Percentiles rank a stretch among this genome's conserved stretches.
These are phyloP conservation scores for Drosophila sp. DNA, from an alignment of 1,140 invertebrate species.

Conservation along the genomic window DNA sequence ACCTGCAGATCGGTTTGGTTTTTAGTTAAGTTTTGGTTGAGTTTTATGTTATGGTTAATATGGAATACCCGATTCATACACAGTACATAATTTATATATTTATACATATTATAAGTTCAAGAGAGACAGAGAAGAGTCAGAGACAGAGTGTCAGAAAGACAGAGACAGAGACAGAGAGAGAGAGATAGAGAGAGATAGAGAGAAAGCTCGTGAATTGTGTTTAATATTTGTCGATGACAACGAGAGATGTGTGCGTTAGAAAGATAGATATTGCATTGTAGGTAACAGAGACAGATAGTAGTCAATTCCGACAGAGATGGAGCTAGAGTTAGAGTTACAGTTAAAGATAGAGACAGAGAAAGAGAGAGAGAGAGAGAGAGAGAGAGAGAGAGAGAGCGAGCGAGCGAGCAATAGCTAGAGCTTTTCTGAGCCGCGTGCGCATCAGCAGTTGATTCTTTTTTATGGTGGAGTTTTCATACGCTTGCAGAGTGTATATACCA, in stretches of 20 bases:
- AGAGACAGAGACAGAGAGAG: slow-evolving; percentile 23
- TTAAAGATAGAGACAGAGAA: slow-evolving; percentile 4
- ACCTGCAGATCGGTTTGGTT: slow-evolving; percentile 62
- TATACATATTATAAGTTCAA: slow-evolving; percentile 14
- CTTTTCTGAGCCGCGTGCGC: slow-evolving; percentile 66
- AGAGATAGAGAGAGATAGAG: slow-evolving; percentile 5
- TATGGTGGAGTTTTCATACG: background rate
- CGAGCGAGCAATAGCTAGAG: slow-evolving; percentile 49
- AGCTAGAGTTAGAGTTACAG: slow-evolving; percentile 13
- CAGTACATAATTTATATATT: slow-evolving; percentile 41
- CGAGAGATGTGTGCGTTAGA: slow-evolving; percentile 27
- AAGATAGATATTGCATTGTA: slow-evolving; percentile 7
- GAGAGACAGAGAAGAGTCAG: slow-evolving; percentile 13
- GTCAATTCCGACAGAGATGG: slow-evolving; percentile 6
- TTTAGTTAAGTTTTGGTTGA: slow-evolving; percentile 38
- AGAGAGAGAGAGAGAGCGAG: slow-evolving; percentile 48
- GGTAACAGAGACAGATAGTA: slow-evolving; percentile 2
- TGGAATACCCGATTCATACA: slow-evolving; percentile 42
- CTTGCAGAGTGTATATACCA: no score
- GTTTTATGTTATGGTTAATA: slow-evolving; percentile 21
- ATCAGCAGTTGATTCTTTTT: slow-evolving; percentile 39
- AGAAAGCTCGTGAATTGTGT: background rate
- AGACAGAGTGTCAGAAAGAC: slow-evolving; percentile 7
- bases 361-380: slow-evolving; percentile 38
- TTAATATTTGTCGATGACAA: background rate